Evolutionary conservation across 2,113 vertebrate species (phyloP).

Genomic region (Menidia beryllina): DNA sequence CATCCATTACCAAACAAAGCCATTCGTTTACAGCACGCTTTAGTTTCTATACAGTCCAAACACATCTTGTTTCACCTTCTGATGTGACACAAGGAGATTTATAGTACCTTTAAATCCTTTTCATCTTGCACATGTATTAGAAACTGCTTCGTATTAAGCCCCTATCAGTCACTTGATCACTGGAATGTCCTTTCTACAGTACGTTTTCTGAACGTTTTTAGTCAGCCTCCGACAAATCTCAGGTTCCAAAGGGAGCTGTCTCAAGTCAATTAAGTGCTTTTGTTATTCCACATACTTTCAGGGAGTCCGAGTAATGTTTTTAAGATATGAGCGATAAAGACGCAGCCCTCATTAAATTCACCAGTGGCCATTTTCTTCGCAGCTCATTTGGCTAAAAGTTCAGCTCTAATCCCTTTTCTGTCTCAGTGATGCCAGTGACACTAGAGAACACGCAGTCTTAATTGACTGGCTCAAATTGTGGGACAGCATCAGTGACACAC

Average conservation of each 20-base stretch:
- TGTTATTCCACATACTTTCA: conserved; percentile 47
- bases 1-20: neutral
- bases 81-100: neutral
- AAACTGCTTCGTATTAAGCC: conserved; percentile 3
- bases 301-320: conserved; percentile 44
- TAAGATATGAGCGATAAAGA: conserved; percentile 42
- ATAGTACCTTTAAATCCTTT: neutral
- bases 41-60: conserved; percentile 4
- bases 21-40: neutral
- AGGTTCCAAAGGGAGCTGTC: conserved; percentile 41
- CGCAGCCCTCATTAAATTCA: conserved; percentile 63
- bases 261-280: conserved; percentile 57
- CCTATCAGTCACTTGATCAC: neutral
- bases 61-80: conserved; percentile 3
- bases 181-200: neutral
- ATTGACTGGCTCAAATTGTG: conserved; percentile 58
- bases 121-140: neutral
- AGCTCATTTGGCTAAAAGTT: conserved; percentile 54
- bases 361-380: conserved; percentile 47
- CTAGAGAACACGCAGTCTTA: conserved; percentile 57
- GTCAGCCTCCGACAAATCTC: conserved; percentile 36
- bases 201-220: conserved; percentile 18
- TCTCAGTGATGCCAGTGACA: conserved; percentile 50
- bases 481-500: conserved; percentile 43
- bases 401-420: conserved; percentile 62